Evolutionary conservation across 2,797 vertebrate genomes (phyloP).

Genomic region (Bufotes viridis): DNA sequence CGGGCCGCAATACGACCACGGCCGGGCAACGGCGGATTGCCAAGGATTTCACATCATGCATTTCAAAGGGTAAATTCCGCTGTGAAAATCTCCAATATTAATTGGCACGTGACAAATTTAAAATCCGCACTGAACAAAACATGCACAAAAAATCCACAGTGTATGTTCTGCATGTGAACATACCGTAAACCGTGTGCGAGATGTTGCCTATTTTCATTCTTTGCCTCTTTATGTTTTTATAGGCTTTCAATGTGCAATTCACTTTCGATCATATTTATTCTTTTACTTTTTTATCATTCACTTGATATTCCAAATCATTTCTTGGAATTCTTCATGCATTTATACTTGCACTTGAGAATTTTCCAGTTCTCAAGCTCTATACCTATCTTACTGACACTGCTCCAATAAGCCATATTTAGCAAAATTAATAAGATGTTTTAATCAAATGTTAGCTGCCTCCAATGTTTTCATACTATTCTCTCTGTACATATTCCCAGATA

Average conservation of each 20-base stretch:
- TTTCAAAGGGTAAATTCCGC: too few relatives aligned
- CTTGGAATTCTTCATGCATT: neutral
- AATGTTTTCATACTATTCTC: constrained; percentile 64
- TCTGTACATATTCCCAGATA: constrained; percentile 67
- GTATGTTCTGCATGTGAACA: too few relatives aligned
- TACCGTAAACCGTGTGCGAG: neutral
- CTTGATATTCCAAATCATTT: neutral
- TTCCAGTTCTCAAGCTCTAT: neutral
- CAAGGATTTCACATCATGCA: too few relatives aligned
- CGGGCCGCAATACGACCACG: too few relatives aligned
- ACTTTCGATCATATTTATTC: neutral
- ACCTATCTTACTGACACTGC: neutral
- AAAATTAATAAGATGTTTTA: constrained; percentile 41
- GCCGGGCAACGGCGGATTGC: too few relatives aligned
- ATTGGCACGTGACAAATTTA: too few relatives aligned
- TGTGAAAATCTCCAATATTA: too few relatives aligned
- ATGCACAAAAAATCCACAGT: too few relatives aligned
- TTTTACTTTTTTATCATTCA: neutral
- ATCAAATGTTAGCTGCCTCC: constrained; percentile 56
- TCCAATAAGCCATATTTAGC: neutral
- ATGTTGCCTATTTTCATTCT: neutral
- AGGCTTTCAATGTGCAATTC: neutral
- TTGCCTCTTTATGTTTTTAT: neutral
- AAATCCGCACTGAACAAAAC: too few relatives aligned
- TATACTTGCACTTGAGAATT: neutral